Evolutionary conservation across 2,797 vertebrate genomes (phyloP), one percentile per base, ranked within the genome.

Genomic region (Aeoliscus strigatus): DNA sequence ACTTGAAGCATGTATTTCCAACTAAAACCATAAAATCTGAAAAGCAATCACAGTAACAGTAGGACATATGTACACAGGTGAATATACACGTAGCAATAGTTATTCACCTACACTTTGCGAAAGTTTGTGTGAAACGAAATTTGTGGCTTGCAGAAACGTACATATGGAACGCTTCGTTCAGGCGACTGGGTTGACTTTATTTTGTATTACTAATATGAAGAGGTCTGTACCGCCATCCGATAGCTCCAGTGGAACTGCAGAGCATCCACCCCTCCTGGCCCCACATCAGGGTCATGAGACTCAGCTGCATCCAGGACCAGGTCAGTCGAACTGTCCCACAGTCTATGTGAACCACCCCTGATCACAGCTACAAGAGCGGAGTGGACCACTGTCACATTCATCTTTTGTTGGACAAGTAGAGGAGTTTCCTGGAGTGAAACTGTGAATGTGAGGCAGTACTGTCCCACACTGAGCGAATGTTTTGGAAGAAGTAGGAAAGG

Each of bases 201-300:
- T n/a, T n/a, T n/a, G n/a, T n/a, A n/a, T 27, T 30, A 17, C 15
- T 40, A 6, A 12, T 9, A 41, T 32, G 2, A 51, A 39, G 5
- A 62, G n/a, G 11, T 1, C 2, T 26, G 36, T 79, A 88, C 87
- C 77, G 40, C 10, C 31, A 58, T 49, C 15, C 48, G 27, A 25
- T 58, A 64, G 25, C 52, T 42, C 90, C 90, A 92, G 11, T 60
- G 61, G 65, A 84, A 91, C 16, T 71, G 45, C 46, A 92, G 62
- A 5, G 30, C 14, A 13, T 81, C 57, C 12, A 55, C 60, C 10
- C 42, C 46, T 45, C 54, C 68, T 11, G 46, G 49, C 5, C 69
- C 59, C 9, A 59, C 21, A 29, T 91, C 88, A 14, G 88, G 89
- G 54, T 92, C 89, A 16, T 57, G 70, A 10, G 89, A 91, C 6